Base-by-base conservation (phyloP, 2,888 invertebrate species). In the Lagria hirta region DNA sequence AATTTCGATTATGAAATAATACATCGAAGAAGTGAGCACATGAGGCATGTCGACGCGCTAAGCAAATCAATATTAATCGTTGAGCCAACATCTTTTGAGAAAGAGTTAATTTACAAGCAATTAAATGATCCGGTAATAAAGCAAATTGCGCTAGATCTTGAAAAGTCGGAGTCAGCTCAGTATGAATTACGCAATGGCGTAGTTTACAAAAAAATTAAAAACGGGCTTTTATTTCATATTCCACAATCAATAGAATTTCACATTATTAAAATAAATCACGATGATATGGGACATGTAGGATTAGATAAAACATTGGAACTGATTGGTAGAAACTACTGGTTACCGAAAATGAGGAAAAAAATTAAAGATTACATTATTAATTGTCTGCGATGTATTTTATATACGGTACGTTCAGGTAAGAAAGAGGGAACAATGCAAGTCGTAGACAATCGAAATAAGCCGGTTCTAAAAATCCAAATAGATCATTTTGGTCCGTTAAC, bases 1-100 rank as follows among this genome's bases (percentile, higher is more conserved):
- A 54, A 55, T 43, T 55, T 45, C 41, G 20, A 32, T 54, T 55
- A 54, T 38, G 24, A 13, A 2, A 11, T 53, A 11, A 50, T 54
- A 26, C 56, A 56, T 36, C 27, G 55, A 21, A 13, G 30, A 12
- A 20, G 21, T 14, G 42, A 32, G 5, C 36, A 48, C 16, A 65
- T 64, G 63, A 27, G 22, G 8, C 65, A 65, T 51, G 61, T 60
- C 1, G 62, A 65, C 47, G 58, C 64, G 1, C 34, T 63, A 12
- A 64, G 62, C 33, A 27, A 57, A 6, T 11, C 3, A 3, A 12
- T 28, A 11, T 4, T 4, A 3, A 14, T 28, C 4, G 5, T 21
- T 11, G 23, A 21, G 2, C n/a, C 12, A 12, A 34, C 26, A 16
- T 27, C 48, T 4, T 27, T 54, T 27, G 29, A 36, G 18, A 54